phyloP scores from a whole-genome alignment of 2,888 invertebrate species.

The Operophtera brumata region DNA sequence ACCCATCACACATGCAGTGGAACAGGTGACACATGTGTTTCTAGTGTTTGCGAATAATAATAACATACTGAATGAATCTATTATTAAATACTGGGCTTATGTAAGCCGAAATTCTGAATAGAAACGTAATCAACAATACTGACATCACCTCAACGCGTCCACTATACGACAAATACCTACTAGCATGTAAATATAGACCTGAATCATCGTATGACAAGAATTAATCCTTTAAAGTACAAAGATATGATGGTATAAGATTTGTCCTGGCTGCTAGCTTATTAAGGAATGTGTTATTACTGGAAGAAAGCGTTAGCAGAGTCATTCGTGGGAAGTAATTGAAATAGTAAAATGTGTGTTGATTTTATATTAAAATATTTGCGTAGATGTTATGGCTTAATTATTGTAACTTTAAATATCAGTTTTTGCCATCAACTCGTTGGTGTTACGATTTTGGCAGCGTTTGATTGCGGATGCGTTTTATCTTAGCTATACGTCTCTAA shows the following conservation, averaged over 20 bases:
- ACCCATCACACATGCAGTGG: neutral
- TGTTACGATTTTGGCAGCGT: constrained; percentile 69
- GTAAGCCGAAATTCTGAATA: constrained; percentile 26
- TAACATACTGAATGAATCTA: constrained; percentile 19
- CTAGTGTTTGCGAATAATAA: neutral
- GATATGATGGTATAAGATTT: too few species aligned
- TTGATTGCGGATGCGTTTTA: constrained; percentile 68
- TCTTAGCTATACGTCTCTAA: constrained; percentile 52
- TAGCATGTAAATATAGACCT: too few species aligned
- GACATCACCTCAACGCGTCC: constrained; percentile 34
- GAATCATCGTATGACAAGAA: too few species aligned
- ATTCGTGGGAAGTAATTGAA: too few species aligned
- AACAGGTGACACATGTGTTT: neutral
- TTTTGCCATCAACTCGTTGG: constrained; percentile 45
- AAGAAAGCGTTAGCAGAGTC: too few species aligned
- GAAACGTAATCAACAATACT: constrained; percentile 31
- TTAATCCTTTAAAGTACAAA: too few species aligned
- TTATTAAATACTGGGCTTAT: constrained; percentile 27
- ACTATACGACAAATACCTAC: too few species aligned
- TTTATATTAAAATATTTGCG: too few species aligned
- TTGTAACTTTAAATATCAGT: constrained; percentile 46
- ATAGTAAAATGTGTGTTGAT: too few species aligned
- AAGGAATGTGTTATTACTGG: too few species aligned
- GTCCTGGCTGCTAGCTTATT: too few species aligned
- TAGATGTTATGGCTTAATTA: constrained; percentile 15